Evolutionary conservation across 2,113 vertebrate species (phyloP).

Genomic region (Grantiella picta): DNA sequence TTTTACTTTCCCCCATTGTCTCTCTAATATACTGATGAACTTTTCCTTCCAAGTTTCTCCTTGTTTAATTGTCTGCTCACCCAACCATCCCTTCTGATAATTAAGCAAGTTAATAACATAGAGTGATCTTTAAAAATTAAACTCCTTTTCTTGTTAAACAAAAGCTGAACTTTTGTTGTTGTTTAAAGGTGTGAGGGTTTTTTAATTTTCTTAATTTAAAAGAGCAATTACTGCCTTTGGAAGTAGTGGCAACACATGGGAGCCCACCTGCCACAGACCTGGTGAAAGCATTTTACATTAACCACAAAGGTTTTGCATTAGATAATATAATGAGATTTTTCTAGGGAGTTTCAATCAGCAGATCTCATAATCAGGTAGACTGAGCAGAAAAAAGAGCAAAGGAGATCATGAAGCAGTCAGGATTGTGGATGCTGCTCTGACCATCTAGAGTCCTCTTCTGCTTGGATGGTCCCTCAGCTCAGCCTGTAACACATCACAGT

Average conservation of each 20-base stretch:
- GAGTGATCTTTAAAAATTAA: slow-evolving; percentile 26
- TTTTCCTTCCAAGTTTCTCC: slow-evolving; percentile 12
- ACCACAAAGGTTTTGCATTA: neutral
- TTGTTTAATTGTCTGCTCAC: slow-evolving; percentile 43
- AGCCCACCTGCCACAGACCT: neutral
- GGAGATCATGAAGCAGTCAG: neutral
- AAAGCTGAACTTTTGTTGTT: neutral
- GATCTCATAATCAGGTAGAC: neutral
- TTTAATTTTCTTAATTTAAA: neutral
- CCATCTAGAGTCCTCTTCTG: neutral
- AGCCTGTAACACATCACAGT: neutral
- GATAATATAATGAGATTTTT: neutral
- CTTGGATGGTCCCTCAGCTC: neutral
- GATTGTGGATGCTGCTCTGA: neutral
- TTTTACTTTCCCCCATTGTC: slow-evolving; percentile 37
- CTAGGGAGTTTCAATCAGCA: neutral
- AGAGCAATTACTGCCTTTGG: neutral
- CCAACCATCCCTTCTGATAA: slow-evolving; percentile 38
- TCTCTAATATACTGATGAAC: slow-evolving; percentile 10
- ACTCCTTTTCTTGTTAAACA: neutral
- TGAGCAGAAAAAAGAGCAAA: neutral
- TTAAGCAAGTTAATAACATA: slow-evolving; percentile 36
- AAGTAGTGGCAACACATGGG: neutral
- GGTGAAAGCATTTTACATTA: neutral
- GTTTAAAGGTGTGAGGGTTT: neutral